These are phyloP conservation scores for Sphaerophoria rueppellii DNA, from an alignment of 2,888 invertebrate species.

Conservation along the genomic window DNA sequence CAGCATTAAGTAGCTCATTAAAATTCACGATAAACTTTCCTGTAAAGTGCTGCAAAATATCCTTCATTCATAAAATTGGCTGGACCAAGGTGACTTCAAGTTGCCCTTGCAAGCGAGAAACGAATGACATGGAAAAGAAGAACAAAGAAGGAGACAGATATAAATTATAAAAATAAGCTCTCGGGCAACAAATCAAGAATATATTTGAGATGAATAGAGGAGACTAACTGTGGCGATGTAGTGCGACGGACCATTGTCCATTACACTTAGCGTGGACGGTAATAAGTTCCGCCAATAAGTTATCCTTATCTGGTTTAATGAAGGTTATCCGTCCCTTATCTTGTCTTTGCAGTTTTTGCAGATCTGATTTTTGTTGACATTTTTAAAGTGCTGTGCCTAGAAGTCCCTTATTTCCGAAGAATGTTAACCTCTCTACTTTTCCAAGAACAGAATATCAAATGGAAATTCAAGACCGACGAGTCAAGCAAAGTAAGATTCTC, in stretches of 20 bases:
- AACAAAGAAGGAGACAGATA: not conserved
- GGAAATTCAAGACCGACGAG: no score
- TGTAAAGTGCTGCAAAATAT: conserved; percentile 14
- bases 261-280: conserved; percentile 66
- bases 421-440: no score
- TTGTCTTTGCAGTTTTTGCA: not conserved
- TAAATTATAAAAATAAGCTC: conserved; percentile 37
- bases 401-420: no score
- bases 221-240: conserved; percentile 18
- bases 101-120: not conserved
- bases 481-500: no score
- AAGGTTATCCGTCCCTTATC: conserved; percentile 58
- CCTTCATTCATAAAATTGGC: conserved; percentile 6
- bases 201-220: conserved; percentile 27
- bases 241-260: conserved; percentile 52
- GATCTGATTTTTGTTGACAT: not conserved
- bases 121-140: not conserved
- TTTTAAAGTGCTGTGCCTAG: conserved; percentile 24
- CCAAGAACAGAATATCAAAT: no score
- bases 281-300: conserved; percentile 73
- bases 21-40: conserved; percentile 53
- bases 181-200: conserved; percentile 62
- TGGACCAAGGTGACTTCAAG: not conserved
- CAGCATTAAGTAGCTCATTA: conserved; percentile 53
- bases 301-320: conserved; percentile 67